Evolutionary conservation across 2,113 vertebrate species (phyloP).

Genomic region (Plecturocebus donacophilus): DNA sequence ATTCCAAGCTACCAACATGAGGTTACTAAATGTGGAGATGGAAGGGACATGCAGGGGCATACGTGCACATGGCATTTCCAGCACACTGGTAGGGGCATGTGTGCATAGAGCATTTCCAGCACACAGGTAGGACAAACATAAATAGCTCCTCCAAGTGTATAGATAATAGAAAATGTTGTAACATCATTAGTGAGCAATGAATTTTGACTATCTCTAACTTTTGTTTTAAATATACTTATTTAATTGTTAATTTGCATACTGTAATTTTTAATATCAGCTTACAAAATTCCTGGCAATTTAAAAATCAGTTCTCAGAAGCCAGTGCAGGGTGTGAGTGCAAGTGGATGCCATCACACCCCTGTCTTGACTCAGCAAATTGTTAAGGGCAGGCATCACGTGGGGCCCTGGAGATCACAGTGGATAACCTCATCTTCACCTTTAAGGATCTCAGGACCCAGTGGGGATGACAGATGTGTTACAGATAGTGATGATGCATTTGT

Average conservation of each 20-base stretch:
- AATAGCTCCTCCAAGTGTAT: background rate
- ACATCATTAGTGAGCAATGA: background rate
- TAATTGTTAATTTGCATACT: background rate
- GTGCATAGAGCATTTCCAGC: background rate
- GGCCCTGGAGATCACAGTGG: background rate
- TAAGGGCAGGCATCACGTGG: background rate
- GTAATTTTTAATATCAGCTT: background rate
- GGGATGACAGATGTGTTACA: background rate
- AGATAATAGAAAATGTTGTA: background rate
- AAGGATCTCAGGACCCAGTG: background rate
- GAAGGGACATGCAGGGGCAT: background rate
- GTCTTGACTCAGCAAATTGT: background rate
- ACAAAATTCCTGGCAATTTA: background rate
- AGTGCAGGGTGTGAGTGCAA: background rate
- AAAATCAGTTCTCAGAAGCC: background rate
- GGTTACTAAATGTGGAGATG: background rate
- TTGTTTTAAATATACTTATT: background rate
- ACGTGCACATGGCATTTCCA: too few relatives aligned
- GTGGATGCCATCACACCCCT: background rate
- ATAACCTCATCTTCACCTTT: background rate
- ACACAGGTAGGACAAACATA: fast-evolving
- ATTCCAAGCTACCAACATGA: background rate
- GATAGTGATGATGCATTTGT: background rate
- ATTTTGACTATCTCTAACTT: background rate
- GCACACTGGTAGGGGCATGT: too few relatives aligned